Conservation (phyloP, 37 sponge, comb jelly and placozoan species). For the Tethya wilhelma region DNA sequence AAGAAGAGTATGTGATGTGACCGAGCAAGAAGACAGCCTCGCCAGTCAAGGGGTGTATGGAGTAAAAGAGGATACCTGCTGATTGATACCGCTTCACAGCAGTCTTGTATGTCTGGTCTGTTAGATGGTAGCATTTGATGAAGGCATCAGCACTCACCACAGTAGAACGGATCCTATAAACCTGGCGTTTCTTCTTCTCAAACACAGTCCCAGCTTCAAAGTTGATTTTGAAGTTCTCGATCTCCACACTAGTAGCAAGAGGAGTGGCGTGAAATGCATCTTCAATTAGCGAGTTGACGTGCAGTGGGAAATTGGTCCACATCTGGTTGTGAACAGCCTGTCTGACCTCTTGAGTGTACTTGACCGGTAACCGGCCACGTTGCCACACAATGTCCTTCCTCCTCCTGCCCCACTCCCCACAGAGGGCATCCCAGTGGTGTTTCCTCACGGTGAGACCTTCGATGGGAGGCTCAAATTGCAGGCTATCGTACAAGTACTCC, state of each 20-base stretch:
- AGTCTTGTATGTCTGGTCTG: slow-evolving; percentile 17
- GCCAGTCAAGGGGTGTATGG: slow-evolving; percentile 60
- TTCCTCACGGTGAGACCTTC: slow-evolving; percentile 32
- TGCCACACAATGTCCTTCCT: slow-evolving; percentile 49
- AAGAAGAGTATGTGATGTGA: slow-evolving; percentile 45
- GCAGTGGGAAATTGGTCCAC: slow-evolving; percentile 36
- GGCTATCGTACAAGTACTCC: slow-evolving; percentile 55
- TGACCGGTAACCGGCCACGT: neutral
- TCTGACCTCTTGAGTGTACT: neutral
- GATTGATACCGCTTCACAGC: slow-evolving; percentile 14
- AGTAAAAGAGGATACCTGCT: slow-evolving; percentile 66
- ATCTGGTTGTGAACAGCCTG: neutral
- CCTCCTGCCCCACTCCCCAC: slow-evolving; percentile 7
- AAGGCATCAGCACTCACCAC: neutral
- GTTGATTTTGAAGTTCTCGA: neutral
- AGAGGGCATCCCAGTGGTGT: slow-evolving; percentile 32
- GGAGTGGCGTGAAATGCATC: slow-evolving; percentile 40
- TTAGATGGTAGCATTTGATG: slow-evolving; percentile 6
- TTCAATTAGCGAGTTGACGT: slow-evolving; percentile 22
- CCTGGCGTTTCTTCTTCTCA: slow-evolving; percentile 3
- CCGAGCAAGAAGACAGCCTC: slow-evolving; percentile 68
- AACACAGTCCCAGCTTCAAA: slow-evolving; percentile 43
- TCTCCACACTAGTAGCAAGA: neutral
- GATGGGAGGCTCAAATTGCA: neutral
- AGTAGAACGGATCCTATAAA: slow-evolving; percentile 13